These are phyloP conservation scores for Trichonephila clavipes DNA, from an alignment of 1,140 invertebrate species.

Conservation along the genomic window DNA sequence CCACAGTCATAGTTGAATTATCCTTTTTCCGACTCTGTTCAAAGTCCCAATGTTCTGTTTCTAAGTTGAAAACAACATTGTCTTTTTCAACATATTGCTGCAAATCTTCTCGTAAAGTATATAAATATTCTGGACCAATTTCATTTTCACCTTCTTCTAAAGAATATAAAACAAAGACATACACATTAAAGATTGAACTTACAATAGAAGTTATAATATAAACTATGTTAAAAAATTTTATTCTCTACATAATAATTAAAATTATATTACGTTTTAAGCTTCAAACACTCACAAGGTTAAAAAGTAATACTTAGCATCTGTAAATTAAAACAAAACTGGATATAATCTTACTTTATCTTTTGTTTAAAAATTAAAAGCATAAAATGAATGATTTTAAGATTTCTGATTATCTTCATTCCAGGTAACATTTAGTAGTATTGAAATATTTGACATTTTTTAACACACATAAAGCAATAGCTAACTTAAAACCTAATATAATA, in stretches of 20 bases:
- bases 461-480: no score
- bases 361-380: no score
- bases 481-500: no score
- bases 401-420: no score
- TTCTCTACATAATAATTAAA: not conserved
- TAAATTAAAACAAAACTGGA: no score
- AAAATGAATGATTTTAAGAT: no score
- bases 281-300: not conserved
- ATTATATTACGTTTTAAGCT: not conserved
- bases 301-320: not conserved
- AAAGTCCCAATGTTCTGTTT: slow-evolving; percentile 81
- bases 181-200: not conserved
- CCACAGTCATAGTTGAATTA: slow-evolving; percentile 65
- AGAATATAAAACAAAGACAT: not conserved
- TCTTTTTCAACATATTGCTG: slow-evolving; percentile 80
- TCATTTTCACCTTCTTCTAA: slow-evolving; percentile 25
- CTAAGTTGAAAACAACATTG: slow-evolving; percentile 80
- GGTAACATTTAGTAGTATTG: no score
- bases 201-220: not conserved
- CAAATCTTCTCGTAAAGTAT: slow-evolving; percentile 80
- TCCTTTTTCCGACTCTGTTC: slow-evolving; percentile 78
- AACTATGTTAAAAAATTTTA: not conserved
- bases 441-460: no score
- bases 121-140: slow-evolving; percentile 55
- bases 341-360: no score